Conservation (phyloP, 1,140 invertebrate genomes). For the Leucophenga varia region DNA sequence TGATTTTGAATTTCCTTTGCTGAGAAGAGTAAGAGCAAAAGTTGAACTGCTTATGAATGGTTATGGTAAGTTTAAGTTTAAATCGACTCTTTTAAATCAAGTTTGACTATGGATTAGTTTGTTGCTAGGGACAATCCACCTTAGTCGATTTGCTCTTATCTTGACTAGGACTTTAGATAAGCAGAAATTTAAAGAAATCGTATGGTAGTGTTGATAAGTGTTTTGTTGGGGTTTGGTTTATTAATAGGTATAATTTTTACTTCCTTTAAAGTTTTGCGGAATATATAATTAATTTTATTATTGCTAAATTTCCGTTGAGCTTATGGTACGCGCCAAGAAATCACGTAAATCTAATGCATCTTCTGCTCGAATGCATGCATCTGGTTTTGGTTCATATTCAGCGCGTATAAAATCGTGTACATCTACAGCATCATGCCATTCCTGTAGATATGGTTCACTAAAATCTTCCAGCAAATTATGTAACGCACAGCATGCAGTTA, state of each 20-base stretch:
- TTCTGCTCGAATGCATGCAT: slow-evolving; percentile 3
- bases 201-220: no score
- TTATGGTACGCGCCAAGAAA: slow-evolving; percentile 39
- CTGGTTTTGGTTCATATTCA: background rate
- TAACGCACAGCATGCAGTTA: slow-evolving; percentile 36
- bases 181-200: no score
- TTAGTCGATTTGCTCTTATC: no score
- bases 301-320: slow-evolving; percentile 36
- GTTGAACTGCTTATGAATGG: no score
- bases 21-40: no score
- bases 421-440: slow-evolving; percentile 38
- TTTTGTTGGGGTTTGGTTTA: no score
- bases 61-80: no score
- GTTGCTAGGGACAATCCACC: no score
- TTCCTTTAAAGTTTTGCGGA: background rate
- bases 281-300: background rate
- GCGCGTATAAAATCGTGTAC: slow-evolving; percentile 17
- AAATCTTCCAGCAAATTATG: slow-evolving; percentile 43
- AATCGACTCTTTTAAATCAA: no score
- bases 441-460: slow-evolving; percentile 30
- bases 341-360: slow-evolving; percentile 22
- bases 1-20: no score
- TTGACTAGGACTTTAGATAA: no score
- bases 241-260: background rate
- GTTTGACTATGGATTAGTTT: no score